Evolutionary conservation across 2,888 invertebrate species (phyloP).

Genomic region (Thelaira solivaga): DNA sequence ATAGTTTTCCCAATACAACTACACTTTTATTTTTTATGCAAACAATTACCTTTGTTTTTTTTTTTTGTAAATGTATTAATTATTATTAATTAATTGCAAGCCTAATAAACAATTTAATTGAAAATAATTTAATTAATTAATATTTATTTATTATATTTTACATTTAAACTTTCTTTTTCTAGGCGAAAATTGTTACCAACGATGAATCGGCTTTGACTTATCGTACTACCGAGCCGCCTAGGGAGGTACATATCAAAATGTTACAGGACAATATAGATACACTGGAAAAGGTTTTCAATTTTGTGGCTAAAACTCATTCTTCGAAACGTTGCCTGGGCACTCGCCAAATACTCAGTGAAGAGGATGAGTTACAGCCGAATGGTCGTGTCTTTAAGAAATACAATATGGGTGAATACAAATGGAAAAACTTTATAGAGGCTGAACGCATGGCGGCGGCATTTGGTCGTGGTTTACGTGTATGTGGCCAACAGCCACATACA

Average conservation of each 20-base stretch:
- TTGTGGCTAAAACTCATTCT: slow-evolving; percentile 85
- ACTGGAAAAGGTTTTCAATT: slow-evolving; percentile 89
- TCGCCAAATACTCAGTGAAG: slow-evolving; percentile 92
- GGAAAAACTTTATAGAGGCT: slow-evolving; percentile 88
- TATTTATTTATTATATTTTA: not conserved
- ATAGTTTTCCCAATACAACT: slow-evolving; percentile 22
- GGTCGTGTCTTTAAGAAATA: slow-evolving; percentile 98
- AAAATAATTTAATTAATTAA: not conserved
- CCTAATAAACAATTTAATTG: no score
- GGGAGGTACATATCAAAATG: slow-evolving; percentile 84
- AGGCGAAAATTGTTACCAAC: slow-evolving; percentile 85
- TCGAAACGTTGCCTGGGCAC: slow-evolving; percentile 91
- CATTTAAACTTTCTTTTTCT: slow-evolving; percentile 60
- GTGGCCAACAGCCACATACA: slow-evolving; percentile 84
- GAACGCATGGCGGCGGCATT: slow-evolving; percentile 86
- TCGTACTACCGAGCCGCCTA: slow-evolving; percentile 84
- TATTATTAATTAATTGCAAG: no score
- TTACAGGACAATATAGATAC: slow-evolving; percentile 87
- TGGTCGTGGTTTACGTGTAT: slow-evolving; percentile 88
- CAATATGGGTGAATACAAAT: slow-evolving; percentile 94
- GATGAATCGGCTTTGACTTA: slow-evolving; percentile 84
- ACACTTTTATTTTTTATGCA: slow-evolving; percentile 15
- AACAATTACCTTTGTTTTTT: not conserved
- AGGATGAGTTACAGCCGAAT: slow-evolving; percentile 95
- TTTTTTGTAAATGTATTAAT: no score